Percentiles rank a stretch among this genome's conserved stretches.
Conservation (phyloP, 2,113 vertebrate species). For the Lycaon pictus region DNA sequence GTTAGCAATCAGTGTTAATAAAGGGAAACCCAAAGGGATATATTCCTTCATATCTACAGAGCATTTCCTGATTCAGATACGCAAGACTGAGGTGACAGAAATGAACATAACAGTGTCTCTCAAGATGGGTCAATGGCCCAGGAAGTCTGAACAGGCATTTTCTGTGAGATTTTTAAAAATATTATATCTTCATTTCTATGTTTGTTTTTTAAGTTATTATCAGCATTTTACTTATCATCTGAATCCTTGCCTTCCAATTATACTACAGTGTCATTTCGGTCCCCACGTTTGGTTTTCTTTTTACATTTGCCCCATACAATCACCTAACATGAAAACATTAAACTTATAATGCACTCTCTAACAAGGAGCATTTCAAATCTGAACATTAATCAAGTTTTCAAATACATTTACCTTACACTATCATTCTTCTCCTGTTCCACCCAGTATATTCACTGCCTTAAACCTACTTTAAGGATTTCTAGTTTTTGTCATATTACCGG, state of each 20-base stretch:
- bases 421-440: neutral
- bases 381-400: neutral
- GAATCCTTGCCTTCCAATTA: neutral
- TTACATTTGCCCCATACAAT: neutral
- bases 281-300: neutral
- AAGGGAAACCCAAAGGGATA: neutral
- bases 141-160: neutral
- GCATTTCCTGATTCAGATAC: neutral
- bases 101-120: neutral
- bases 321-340: neutral
- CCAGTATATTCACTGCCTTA: neutral
- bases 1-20: neutral
- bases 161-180: neutral
- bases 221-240: neutral
- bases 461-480: neutral
- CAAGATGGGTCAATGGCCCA: neutral
- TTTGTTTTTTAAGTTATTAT: conserved; percentile 32
- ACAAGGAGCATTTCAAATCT: neutral
- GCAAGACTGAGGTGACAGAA: neutral
- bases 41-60: neutral
- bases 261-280: neutral
- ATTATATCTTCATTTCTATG: neutral
- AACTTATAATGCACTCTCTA: neutral
- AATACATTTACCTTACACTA: neutral
- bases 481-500: neutral